A percentile compares a stretch with the other conserved stretches of the same genome.
These are phyloP conservation scores for Xylocampa areola DNA, from an alignment of 2,888 invertebrate species.

Conservation along the genomic window DNA sequence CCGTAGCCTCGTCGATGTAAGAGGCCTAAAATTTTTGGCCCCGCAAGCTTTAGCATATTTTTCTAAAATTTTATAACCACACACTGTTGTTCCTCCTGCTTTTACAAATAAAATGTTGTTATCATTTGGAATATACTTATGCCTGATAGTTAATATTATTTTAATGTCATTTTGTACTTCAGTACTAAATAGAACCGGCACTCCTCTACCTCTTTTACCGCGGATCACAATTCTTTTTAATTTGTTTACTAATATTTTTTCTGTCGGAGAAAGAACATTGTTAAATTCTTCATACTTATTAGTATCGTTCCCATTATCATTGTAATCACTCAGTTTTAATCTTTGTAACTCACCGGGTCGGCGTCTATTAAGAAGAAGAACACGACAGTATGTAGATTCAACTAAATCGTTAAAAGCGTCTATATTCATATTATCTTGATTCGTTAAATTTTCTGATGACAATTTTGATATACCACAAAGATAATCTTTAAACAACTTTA, in stretches of 20 bases:
- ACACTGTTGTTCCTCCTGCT: conserved; percentile 6
- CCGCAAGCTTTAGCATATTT: conserved; percentile 45
- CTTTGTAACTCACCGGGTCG: too few species aligned
- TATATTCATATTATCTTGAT: background rate
- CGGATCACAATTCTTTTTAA: background rate
- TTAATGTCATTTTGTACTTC: conserved; percentile 52
- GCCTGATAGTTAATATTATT: conserved; percentile 27
- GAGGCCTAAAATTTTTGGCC: conserved; percentile 37
- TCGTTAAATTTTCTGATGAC: background rate
- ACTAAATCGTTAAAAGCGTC: background rate
- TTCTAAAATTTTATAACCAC: conserved; percentile 41
- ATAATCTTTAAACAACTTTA: background rate
- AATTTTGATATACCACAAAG: background rate
- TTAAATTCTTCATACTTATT: background rate
- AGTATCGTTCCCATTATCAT: background rate
- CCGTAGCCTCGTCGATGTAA: conserved; percentile 42
- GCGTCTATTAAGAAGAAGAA: too few species aligned
- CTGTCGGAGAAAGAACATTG: background rate
- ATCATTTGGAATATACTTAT: conserved; percentile 7
- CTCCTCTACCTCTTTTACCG: conserved; percentile 55
- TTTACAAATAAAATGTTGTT: conserved; percentile 44
- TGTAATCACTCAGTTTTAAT: too few species aligned
- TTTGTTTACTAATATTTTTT: background rate
- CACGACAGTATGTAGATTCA: background rate
- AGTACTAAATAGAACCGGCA: conserved; percentile 56